Evolutionary conservation across 2,113 vertebrate genomes (phyloP), one percentile per base, ranked within the genome.

Genomic region (Pterocles orientalis): DNA sequence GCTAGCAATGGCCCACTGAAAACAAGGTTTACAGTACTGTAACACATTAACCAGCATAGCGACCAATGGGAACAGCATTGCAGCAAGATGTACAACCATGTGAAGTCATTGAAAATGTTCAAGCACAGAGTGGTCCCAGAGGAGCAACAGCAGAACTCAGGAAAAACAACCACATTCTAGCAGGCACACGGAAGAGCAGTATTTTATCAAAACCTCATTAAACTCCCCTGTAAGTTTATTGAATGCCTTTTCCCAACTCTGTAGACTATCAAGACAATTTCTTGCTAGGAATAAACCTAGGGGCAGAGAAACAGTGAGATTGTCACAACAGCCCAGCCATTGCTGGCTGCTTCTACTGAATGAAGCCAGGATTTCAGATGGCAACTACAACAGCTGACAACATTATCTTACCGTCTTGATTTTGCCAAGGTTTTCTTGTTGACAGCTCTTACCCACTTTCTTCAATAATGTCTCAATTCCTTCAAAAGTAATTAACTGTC

Each of bases 401-500:
- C 26, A 53, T 36, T 24, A 50, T 58, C 56, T 68, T 15, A 25
- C 0, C 1, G 34, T 9, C 29, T 9, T 62, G 60, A 41, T 84
- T 91, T 75, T 75, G 26, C 25, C 47, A 33, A 56, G 69, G 21
- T 75, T 94, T 82, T 60, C 50, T 43, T 36, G 34, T 64, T 76
- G 83, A 57, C 86, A 92, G 34, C 72, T 91, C 90, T 56, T 7
- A 71, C 18, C 71, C 60, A 26, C 47, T 84, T 71, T 76, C 29
- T 61, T 79, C 88, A 76, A 7, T 56, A 68, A 83, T 3, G 9
- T 76, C 91, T 93, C 86, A 87, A 84, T 94, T 96, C 88, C 73
- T 68, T 43, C 36, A 18, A 14, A 75, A 87, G 66, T 89, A 95
- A 97, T 95, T 95, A 95, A 91, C 81, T 89, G 91, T 84, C 89